A percentile compares a stretch with the other conserved stretches of the same genome.
These are phyloP conservation scores for Aplysia californica DNA, from an alignment of 1,140 invertebrate species.

Conservation along the genomic window DNA sequence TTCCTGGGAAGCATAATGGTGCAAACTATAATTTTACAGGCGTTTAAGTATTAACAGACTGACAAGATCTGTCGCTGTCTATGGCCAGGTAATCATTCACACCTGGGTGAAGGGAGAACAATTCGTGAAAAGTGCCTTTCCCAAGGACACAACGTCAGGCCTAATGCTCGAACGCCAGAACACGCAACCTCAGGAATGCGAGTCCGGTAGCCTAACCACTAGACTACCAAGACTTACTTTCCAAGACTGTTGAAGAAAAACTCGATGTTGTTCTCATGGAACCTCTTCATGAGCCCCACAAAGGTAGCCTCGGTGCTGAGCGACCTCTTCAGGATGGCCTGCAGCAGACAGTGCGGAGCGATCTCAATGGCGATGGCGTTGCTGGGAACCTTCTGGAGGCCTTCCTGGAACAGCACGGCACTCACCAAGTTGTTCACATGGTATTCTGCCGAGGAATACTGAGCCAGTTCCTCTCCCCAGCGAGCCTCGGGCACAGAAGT, in stretches of 20 bases:
- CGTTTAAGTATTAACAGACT: too few species aligned
- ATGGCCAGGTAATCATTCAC: too few species aligned
- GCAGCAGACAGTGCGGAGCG: constrained; percentile 90
- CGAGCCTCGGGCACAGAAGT: constrained; percentile 87
- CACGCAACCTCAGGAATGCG: too few species aligned
- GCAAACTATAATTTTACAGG: too few species aligned
- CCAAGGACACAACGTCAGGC: too few species aligned
- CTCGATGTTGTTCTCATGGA: constrained; percentile 76
- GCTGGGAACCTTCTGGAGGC: constrained; percentile 82
- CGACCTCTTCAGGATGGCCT: constrained; percentile 86
- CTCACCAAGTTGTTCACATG: constrained; percentile 93
- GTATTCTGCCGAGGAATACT: constrained; percentile 89
- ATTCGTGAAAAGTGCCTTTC: too few species aligned
- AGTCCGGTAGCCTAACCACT: too few species aligned
- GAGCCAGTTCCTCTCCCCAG: constrained; percentile 83
- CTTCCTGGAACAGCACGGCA: constrained; percentile 86
- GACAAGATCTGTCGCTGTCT: too few species aligned
- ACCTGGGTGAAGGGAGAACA: too few species aligned
- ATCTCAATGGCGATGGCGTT: constrained; percentile 93
- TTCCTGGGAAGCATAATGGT: too few species aligned
- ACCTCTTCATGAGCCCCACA: constrained; percentile 83
- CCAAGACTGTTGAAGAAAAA: constrained; percentile 81
- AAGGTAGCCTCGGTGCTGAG: constrained; percentile 73
- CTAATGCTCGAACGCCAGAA: too few species aligned
- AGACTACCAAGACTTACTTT: too few species aligned